Base-by-base conservation (phyloP, 2,888 invertebrate genomes). In the Seira musarum region DNA sequence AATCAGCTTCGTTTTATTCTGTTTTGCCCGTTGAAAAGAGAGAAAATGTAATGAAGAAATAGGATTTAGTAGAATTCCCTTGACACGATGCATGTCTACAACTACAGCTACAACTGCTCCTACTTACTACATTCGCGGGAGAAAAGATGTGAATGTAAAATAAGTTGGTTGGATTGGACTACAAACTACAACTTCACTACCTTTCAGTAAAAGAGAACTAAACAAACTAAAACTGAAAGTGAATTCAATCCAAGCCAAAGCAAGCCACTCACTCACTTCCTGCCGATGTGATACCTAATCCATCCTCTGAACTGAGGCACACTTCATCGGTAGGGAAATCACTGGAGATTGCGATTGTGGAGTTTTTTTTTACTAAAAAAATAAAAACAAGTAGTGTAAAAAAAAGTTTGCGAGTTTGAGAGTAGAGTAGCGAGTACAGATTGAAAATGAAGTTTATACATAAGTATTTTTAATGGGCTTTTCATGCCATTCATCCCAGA, bases 31-130 rank as follows among this genome's bases (percentile, higher is more conserved):
- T 30, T 49, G 49, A 49, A 49, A 49, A n/a, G 64, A 66, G 70
- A 70, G 80, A 70, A 65, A 61, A 24, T 70, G 74, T 80, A 80
- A 80, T 80, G 80, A 80, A 80, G 80, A 80, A 80, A 80, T 80
- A 80, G 80, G 80, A 80, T 80, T 80, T 80, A 80, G 80, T 75
- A 68, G 74, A 75, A 74, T 80, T 80, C 80, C 80, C 80, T 30
- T 70, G 80, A 75, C 73, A 74, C 65, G 21, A 46, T 80, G 80
- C 30, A 30, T 30, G 30, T 30, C 30, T 30, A 8, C 3, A 30
- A 8, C 30, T 30, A 30, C 2, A 30, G 30, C n/a, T n/a, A n/a
- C n/a, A n/a, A n/a, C n/a, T n/a, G n/a, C n/a, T n/a, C 74, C 80
- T 74, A 74, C 72, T 79, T 67, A 68, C 71, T 71, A 19, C 63